Conservation (phyloP, 1,140 invertebrate genomes). For the Diplogasteroides magnus region DNA sequence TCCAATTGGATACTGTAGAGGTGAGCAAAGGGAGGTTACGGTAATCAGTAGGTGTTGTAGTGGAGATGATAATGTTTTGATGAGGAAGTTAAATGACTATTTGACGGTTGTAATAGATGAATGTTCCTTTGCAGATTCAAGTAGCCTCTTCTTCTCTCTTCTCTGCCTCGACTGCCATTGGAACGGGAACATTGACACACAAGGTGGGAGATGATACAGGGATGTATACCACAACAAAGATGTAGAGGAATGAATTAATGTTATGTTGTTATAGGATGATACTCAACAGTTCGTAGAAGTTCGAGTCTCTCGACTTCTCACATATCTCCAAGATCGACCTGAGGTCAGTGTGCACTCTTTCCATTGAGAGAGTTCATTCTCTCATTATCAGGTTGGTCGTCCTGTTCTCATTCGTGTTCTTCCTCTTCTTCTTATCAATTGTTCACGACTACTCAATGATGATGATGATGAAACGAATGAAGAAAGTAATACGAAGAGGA, state of each 20-base stretch:
- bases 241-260: no score
- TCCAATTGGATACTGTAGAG: conserved; percentile 55
- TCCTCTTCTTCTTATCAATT: conserved; percentile 15
- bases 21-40: no score
- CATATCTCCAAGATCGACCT: conserved; percentile 79
- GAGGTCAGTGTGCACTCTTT: conserved; percentile 76
- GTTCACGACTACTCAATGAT: conserved; percentile 4
- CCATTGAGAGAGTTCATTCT: conserved; percentile 68
- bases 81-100: no score
- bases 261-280: no score
- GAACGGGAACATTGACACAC: background rate
- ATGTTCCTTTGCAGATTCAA: no score
- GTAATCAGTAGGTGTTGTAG: no score
- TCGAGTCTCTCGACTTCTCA: conserved; percentile 73
- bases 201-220: no score
- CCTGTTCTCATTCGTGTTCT: conserved; percentile 18
- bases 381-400: conserved; percentile 3
- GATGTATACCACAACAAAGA: no score
- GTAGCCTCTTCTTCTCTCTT: background rate
- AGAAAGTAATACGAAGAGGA: background rate
- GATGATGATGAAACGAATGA: background rate
- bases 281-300: conserved; percentile 50
- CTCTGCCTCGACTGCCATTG: background rate
- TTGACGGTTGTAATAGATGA: no score
- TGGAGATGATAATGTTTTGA: no score